Base-by-base conservation (phyloP, 1,140 invertebrate genomes). In the Panagrolaimus sp. region DNA sequence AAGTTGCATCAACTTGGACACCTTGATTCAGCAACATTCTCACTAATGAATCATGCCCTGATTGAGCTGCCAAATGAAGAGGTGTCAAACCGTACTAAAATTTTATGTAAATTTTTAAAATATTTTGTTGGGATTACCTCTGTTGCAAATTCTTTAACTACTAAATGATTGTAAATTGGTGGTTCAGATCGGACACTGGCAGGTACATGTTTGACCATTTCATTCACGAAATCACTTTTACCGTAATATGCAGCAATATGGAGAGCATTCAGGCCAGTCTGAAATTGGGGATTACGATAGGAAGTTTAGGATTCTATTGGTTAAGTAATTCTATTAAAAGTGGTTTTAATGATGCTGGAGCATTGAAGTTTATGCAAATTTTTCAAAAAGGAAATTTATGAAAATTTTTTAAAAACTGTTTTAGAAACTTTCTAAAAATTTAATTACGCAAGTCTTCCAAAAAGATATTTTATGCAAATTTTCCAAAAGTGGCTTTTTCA, bases 201-300 rank as follows among this genome's bases (percentile, higher is more conserved):
- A 7, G 94, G 91, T 12, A 98, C 91, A 76, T 92, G 89, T 0
- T 90, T 90, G 47, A 98, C 83, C 77, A 98, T 88, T 84, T 98
- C 96, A 73, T 94, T 88, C 0, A 97, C 93, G 64, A 94, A 97
- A 83, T 98, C 95, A 88, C 92, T 91, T 87, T 98, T 94, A 15
- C 96, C 96, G 82, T 92, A 96, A 84, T 93, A 96, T 0, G 96
- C 94, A 9, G 96, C 95, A 24, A 98, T 92, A 81, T 99, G 96
- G 0, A 99, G 87, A 5, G 95, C 94, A 1, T 94, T 97, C 14
- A 98, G 88, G 0, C 96, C 96, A 43, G 96, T 88, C 85, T 78
- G 47, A 63, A 69, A 46, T 63, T 38, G 32, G 32, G 7, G 32
- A 38, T 38, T 38, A 38, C 32, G 7, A 4, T 38, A 4, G 32